Base-by-base conservation (phyloP, 37 sponge, comb jelly and placozoan genomes). In the Halichondria panicea region DNA sequence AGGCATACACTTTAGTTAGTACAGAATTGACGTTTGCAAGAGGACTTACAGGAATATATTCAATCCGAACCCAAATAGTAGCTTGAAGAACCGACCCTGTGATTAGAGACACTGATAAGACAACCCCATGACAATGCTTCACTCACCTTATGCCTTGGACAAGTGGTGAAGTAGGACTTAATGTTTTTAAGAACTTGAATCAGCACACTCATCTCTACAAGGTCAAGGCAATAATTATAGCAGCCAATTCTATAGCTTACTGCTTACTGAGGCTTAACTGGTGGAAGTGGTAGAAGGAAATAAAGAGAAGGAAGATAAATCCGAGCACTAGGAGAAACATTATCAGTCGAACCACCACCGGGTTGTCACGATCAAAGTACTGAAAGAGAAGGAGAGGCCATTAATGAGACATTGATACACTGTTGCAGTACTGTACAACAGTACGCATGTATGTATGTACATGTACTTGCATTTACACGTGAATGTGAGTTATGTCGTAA, bases 201-300 rank as follows among this genome's bases (percentile, higher is more conserved):
- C 52, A 11, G 15, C 11, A 18, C 15, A 48, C 15, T 48, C 11
- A 18, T 15, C 15, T 11, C 52, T 48, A 48, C 31, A 38, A 45
- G 24, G n/a, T n/a, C n/a, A n/a, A n/a, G n/a, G n/a, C n/a, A n/a
- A 42, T 24, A 46, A 18, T 31, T 39, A 25, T 11, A 70, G 8
- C n/a, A 11, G 45, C 15, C 55, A 36, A 55, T 36, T 27, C 11
- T 34, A 36, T 8, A 36, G 36, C 68, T 66, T 15, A 12, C 30
- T 25, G 71, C 65, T 63, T 36, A 59, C 70, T 15, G 1, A 34
- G 30, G 5, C 50, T 40, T 81, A 80, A 86, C 27, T 65, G 33
- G 40, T 86, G 87, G 46, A 66, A 86, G 56, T 64, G 60, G 66
- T 86, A 86, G 81, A 86, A 80, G 12, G 87, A 86, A 25, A 79